A percentile compares a stretch with the other conserved stretches of the same genome.
These are phyloP conservation scores for Alectoris magna DNA, from an alignment of 2,797 vertebrate genomes.

Conservation along the genomic window DNA sequence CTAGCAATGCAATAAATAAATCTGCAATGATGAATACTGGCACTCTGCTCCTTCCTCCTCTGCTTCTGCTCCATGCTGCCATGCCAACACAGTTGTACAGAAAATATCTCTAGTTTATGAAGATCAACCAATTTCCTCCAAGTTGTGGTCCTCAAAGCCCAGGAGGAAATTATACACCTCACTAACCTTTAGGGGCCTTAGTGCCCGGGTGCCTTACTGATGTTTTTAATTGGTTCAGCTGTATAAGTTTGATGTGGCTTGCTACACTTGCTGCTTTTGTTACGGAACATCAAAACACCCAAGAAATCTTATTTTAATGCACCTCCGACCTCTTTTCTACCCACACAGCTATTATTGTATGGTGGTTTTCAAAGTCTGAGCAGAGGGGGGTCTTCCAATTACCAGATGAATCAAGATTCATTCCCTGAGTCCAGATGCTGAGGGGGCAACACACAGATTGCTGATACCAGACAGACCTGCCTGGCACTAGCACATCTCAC, in stretches of 20 bases:
- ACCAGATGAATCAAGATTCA: constrained; percentile 1
- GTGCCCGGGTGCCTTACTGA: constrained; percentile 15
- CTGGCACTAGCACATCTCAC: background rate
- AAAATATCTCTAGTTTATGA: background rate
- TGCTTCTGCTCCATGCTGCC: constrained; percentile 18
- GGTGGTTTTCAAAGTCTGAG: constrained; percentile 28
- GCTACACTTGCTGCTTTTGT: constrained; percentile 46
- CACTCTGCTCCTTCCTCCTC: background rate
- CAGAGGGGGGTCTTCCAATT: background rate
- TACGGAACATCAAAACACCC: constrained; percentile 31
- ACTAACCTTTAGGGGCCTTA: background rate
- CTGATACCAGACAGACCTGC: background rate
- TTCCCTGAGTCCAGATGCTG: background rate
- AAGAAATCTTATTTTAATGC: constrained; percentile 22
- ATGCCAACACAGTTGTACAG: background rate
- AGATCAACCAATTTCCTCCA: background rate
- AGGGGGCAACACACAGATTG: background rate
- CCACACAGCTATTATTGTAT: constrained; percentile 11
- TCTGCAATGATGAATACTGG: background rate
- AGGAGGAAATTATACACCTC: constrained; percentile 7
- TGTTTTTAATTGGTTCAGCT: constrained; percentile 43
- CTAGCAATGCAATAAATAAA: constrained; percentile 37
- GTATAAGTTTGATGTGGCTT: constrained; percentile 38
- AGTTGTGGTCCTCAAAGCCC: background rate
- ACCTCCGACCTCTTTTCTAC: constrained; percentile 15